These are phyloP conservation scores for Siniperca chuatsi DNA, from an alignment of 2,113 vertebrate genomes.

Conservation along the genomic window DNA sequence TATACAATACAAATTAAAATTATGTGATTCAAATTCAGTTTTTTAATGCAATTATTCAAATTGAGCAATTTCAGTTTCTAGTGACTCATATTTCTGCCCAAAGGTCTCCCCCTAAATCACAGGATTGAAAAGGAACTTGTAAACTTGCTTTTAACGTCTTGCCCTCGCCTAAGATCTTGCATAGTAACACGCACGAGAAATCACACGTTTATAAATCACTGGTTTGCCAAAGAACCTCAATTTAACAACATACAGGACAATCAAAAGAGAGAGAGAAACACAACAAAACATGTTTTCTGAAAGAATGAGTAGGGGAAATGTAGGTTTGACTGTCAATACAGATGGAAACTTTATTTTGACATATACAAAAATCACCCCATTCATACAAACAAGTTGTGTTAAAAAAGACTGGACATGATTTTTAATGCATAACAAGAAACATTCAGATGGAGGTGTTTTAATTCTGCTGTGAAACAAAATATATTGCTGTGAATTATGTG, in stretches of 20 bases:
- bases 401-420: neutral
- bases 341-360: slow-evolving; percentile 2
- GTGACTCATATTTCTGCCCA: too few species aligned
- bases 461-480: neutral
- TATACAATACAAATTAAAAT: too few species aligned
- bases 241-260: neutral
- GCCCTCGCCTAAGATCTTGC: too few species aligned
- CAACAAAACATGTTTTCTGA: neutral
- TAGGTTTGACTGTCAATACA: neutral
- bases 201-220: too few species aligned
- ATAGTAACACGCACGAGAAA: neutral
- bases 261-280: neutral
- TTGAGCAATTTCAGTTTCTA: too few species aligned
- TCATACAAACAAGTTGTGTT: neutral
- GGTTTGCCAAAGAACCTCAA: too few species aligned
- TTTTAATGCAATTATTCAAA: too few species aligned
- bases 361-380: neutral
- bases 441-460: neutral
- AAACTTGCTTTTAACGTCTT: neutral
- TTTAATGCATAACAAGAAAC: slow-evolving; percentile 1
- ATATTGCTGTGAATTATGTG: neutral
- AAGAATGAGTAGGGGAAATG: slow-evolving; percentile 3
- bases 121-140: neutral
- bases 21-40: neutral
- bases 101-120: neutral